Evolutionary conservation across 2,797 vertebrate genomes (phyloP).

Genomic region (Halcyon badia): DNA sequence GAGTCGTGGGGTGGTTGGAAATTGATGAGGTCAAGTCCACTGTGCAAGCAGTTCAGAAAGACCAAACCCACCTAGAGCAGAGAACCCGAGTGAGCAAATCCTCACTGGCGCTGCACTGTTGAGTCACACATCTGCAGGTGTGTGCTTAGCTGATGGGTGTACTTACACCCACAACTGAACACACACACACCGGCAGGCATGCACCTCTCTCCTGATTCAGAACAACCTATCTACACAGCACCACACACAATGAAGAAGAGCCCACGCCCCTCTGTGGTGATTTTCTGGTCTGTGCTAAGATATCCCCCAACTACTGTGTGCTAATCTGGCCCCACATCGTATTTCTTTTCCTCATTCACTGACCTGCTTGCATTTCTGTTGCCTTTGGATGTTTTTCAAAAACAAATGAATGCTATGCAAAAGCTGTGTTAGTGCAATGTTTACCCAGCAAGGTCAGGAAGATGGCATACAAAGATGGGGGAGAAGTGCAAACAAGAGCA

Average conservation of each 20-base stretch:
- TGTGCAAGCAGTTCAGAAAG: accelerated
- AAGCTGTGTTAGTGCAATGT: conserved; percentile 1
- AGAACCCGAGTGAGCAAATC: not conserved
- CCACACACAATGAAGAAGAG: not conserved
- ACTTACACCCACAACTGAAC: not conserved
- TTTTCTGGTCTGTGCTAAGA: not conserved
- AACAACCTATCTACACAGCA: not conserved
- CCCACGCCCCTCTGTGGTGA: accelerated
- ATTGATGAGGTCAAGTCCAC: not conserved
- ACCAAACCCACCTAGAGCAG: not conserved
- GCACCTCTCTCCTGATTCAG: not conserved
- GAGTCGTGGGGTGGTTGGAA: not conserved
- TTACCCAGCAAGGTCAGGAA: conserved; percentile 3
- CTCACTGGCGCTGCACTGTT: not conserved
- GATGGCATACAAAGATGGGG: not conserved
- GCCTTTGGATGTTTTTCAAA: not conserved
- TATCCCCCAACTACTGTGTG: not conserved
- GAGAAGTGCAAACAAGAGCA: conserved; percentile 24
- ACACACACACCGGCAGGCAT: accelerated
- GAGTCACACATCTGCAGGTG: not conserved
- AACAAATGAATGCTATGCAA: not conserved
- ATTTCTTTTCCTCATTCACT: not conserved
- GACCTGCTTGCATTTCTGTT: not conserved
- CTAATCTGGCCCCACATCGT: not conserved
- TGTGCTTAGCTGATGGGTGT: not conserved